A percentile compares a stretch with the other conserved stretches of the same genome.
These are phyloP conservation scores for Addax nasomaculatus DNA, from an alignment of 2,113 vertebrate genomes.

Conservation along the genomic window DNA sequence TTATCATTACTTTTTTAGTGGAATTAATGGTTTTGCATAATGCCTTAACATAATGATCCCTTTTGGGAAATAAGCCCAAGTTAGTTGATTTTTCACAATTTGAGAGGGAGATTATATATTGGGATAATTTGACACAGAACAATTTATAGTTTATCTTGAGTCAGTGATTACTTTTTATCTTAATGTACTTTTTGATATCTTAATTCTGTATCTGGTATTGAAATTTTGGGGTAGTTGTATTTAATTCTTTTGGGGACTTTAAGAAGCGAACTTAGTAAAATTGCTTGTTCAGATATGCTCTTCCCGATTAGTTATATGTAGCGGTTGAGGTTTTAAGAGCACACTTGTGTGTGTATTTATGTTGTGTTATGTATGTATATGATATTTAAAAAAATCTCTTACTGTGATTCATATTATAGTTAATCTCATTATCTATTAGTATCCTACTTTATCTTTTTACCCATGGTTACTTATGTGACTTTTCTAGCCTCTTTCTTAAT, in stretches of 20 bases:
- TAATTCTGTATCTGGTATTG: neutral
- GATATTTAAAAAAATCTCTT: neutral
- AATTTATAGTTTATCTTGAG: neutral
- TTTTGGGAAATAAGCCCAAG: neutral
- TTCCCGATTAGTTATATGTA: neutral
- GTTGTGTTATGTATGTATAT: neutral
- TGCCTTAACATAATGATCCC: neutral
- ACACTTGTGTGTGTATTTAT: neutral
- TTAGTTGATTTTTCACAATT: conserved; percentile 12
- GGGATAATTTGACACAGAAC: neutral
- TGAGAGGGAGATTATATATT: neutral
- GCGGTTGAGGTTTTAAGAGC: neutral
- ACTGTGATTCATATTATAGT: neutral
- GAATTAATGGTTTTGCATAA: neutral
- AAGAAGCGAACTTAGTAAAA: conserved; percentile 1
- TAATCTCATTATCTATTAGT: neutral
- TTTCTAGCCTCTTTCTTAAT: neutral
- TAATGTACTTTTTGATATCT: neutral
- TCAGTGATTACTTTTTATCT: neutral
- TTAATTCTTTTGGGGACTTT: neutral
- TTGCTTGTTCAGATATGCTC: neutral
- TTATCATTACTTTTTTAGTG: neutral
- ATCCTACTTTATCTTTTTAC: neutral
- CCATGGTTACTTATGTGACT: neutral
- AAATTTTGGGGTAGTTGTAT: neutral